Evolutionary conservation across 2,797 vertebrate species (phyloP), one percentile per base, ranked within the genome.

Genomic region (Pseudochaenichthys georgianus): DNA sequence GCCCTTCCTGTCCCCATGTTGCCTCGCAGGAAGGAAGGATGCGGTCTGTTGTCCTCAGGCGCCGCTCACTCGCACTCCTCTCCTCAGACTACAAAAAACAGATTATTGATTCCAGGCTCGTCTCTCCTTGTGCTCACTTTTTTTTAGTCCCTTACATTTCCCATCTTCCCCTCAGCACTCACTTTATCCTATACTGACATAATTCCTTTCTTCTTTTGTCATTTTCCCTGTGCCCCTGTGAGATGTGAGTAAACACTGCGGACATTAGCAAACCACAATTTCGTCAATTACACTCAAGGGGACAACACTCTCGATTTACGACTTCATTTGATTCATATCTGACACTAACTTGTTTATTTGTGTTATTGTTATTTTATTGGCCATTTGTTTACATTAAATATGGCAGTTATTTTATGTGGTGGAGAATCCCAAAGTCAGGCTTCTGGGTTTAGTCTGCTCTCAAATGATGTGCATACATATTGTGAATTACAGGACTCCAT

Each of bases 31-130:
- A 91, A 97, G 96, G 95, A 96, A 96, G 96, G 96, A 96, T 96
- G 95, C 92, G 93, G 96, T 95, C 88, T 95, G 88, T 77, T 93
- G 92, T 96, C 96, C 96, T 94, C 62, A 87, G 95, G 96, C 95
- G 82, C 87, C 85, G 53, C 86, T 89, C 78, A 51, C 77, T 89
- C 82, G 16, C 76, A 81, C 82, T 85, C 88, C 86, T 74, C 84
- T 87, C 86, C 88, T 83, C 78, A 64, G 23, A 89, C 85, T 45
- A 60, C 64, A 83, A 92, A 93, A 93, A 85, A 63, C 70, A 17
- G 86, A 91, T 96, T 95, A 97, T 96, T 96, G 94, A 95, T 95
- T 96, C 96, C 97, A 97, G 96, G 93, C 94, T 75, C 5, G 31
- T 85, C 74, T 80, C 62, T 83, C 59, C 66, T 73, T 28, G 1